Evolutionary conservation across 1,140 invertebrate species (phyloP).

Genomic region (Neuroterus valhalla): DNA sequence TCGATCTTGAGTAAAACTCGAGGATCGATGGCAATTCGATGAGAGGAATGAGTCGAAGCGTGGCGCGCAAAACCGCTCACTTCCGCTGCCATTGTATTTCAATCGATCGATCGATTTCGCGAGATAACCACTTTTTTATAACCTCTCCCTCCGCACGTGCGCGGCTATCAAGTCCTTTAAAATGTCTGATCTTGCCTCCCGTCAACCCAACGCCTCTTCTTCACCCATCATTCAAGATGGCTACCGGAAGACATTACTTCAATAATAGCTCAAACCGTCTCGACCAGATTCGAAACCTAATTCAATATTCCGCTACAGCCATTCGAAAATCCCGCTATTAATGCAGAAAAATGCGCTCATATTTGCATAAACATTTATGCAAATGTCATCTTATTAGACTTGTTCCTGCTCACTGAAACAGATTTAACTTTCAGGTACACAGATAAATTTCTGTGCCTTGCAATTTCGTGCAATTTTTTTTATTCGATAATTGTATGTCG

Average conservation of each 20-base stretch:
- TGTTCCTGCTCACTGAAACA: constrained; percentile 14
- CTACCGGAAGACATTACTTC: constrained; percentile 26
- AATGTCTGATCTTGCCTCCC: background rate
- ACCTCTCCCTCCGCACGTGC: background rate
- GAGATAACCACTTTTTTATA: background rate
- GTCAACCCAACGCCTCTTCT: background rate
- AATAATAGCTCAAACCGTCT: constrained; percentile 16
- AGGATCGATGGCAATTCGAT: background rate
- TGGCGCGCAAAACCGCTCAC: background rate
- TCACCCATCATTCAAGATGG: constrained; percentile 12
- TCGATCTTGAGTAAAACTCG: background rate
- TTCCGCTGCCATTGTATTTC: background rate
- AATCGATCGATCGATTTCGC: background rate
- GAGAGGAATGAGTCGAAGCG: background rate
- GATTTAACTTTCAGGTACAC: background rate
- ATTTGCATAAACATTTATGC: constrained; percentile 30
- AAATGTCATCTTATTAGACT: constrained; percentile 27
- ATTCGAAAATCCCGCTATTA: constrained; percentile 28
- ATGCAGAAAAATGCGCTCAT: constrained; percentile 3
- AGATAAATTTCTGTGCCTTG: background rate
- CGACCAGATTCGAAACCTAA: constrained; percentile 18
- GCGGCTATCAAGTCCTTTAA: background rate
- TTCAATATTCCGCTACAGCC: constrained; percentile 21
- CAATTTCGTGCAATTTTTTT: background rate
- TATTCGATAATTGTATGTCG: background rate